Evolutionary conservation across 2,888 invertebrate species (phyloP).

Genomic region (Notodonta dromedarius): DNA sequence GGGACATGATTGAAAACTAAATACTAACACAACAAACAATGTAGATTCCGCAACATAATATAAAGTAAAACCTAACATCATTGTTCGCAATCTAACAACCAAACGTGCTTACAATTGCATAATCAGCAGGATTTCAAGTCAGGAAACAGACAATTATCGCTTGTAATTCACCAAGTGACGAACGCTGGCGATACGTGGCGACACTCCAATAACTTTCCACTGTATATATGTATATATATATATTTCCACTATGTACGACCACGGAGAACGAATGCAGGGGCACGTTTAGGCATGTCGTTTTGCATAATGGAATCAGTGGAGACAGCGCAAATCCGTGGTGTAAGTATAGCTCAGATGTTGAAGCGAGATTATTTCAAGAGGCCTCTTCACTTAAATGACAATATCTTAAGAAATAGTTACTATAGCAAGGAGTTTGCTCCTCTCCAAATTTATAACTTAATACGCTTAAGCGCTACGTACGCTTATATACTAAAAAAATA

Average conservation of each 20-base stretch:
- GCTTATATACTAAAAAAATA: too few species aligned
- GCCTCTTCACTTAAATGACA: too few species aligned
- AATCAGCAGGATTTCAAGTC: conserved; percentile 9
- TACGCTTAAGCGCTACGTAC: too few species aligned
- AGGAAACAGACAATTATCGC: conserved; percentile 17
- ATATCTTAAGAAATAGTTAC: too few species aligned
- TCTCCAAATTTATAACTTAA: too few species aligned
- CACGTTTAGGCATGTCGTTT: conserved; percentile 38
- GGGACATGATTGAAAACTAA: too few species aligned
- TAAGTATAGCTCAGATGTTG: neutral
- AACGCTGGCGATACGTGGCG: conserved; percentile 21
- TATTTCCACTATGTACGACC: conserved; percentile 23
- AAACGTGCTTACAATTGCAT: neutral
- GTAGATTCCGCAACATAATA: neutral
- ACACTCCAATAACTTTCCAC: conserved; percentile 41
- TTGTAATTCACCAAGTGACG: conserved; percentile 21
- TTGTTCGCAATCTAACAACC: neutral
- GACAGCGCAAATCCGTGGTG: conserved; percentile 4
- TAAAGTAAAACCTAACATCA: neutral
- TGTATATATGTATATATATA: conserved; percentile 4
- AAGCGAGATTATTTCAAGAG: neutral
- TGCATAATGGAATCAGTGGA: conserved; percentile 37
- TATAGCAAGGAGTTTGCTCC: too few species aligned
- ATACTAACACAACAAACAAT: too few species aligned
- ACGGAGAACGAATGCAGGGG: conserved; percentile 32